Percentiles rank a stretch among this genome's conserved stretches.
Evolutionary conservation across 1,140 invertebrate genomes (phyloP).

Genomic region (Popillia japonica): DNA sequence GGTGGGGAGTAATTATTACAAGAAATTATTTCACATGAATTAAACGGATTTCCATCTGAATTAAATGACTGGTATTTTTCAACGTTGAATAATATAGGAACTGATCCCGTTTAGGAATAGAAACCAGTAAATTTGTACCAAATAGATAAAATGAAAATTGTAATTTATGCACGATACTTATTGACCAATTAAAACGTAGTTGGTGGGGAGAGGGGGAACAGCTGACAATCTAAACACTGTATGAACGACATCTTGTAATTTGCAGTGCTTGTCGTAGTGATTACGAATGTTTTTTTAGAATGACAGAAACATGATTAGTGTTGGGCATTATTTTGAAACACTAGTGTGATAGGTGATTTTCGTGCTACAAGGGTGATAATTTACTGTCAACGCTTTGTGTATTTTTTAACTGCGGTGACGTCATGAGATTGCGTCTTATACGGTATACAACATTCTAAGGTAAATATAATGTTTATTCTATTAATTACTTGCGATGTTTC

Average conservation of each 20-base stretch:
- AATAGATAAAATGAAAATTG: constrained; percentile 18
- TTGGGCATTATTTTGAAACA: constrained; percentile 12
- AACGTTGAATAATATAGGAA: neutral
- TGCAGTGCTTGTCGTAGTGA: constrained; percentile 36
- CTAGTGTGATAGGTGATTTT: constrained; percentile 34
- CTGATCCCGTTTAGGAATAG: neutral
- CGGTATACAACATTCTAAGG: constrained; percentile 43
- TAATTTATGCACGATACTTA: constrained; percentile 25
- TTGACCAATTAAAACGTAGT: constrained; percentile 41
- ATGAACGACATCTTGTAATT: constrained; percentile 45
- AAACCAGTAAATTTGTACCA: constrained; percentile 6
- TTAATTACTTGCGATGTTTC: constrained; percentile 11
- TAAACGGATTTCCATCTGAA: neutral
- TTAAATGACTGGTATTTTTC: neutral
- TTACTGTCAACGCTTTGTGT: constrained; percentile 36
- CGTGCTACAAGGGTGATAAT: neutral
- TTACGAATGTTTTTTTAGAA: constrained; percentile 37
- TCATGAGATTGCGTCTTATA: constrained; percentile 47
- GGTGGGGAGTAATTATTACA: constrained; percentile 31
- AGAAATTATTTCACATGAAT: constrained; percentile 21
- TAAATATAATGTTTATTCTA: constrained; percentile 40
- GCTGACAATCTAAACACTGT: constrained; percentile 48
- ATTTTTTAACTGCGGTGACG: constrained; percentile 45
- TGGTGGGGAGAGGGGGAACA: constrained; percentile 41
- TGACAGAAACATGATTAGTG: constrained; percentile 45